These are phyloP conservation scores for Synaphobranchus kaupii DNA, from an alignment of 2,797 vertebrate genomes.

Conservation along the genomic window DNA sequence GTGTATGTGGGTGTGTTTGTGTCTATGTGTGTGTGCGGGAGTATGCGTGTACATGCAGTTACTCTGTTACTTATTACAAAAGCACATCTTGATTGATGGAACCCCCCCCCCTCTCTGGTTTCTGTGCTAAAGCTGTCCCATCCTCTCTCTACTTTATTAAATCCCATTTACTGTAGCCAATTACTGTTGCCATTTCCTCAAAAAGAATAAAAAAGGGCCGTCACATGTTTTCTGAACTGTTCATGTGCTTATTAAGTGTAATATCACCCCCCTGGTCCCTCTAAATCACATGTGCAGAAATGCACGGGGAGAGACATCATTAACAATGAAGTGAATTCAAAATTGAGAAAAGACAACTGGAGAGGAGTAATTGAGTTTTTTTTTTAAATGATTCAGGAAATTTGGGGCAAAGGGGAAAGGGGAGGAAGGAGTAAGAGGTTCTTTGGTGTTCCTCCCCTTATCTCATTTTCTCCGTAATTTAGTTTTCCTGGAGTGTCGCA, in stretches of 20 bases:
- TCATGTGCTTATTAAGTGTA: not conserved
- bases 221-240: not conserved
- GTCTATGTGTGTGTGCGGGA: not conserved
- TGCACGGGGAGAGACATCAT: not conserved
- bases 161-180: not conserved
- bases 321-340: not conserved
- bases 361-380: conserved; percentile 12
- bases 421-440: too few species aligned
- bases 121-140: not conserved
- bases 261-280: not conserved
- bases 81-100: not conserved
- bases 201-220: not conserved
- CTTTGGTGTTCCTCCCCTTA: not conserved
- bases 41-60: not conserved
- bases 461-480: not conserved
- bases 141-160: not conserved
- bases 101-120: not conserved
- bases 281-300: not conserved
- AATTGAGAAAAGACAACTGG: not conserved
- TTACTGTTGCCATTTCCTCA: not conserved
- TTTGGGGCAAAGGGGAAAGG: not conserved
- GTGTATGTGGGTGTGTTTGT: not conserved
- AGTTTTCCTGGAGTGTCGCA: not conserved
- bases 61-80: not conserved
- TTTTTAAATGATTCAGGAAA: not conserved